Evolutionary conservation across 1,140 invertebrate genomes (phyloP).

Genomic region (Philaenus spumarius): DNA sequence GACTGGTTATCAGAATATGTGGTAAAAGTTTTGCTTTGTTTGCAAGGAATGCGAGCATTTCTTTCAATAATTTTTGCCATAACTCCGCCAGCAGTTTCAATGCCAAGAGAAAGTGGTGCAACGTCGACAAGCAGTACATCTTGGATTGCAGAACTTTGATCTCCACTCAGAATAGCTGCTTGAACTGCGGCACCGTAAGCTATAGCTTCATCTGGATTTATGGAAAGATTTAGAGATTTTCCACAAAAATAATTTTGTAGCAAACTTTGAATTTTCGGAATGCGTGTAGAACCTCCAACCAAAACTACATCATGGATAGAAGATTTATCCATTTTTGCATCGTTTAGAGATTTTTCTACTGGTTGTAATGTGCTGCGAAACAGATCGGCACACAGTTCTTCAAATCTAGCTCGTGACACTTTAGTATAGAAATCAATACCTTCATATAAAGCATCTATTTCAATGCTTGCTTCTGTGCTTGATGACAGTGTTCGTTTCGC

Average conservation of each 20-base stretch:
- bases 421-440: conserved; percentile 55
- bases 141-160: conserved; percentile 46
- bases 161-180: conserved; percentile 62
- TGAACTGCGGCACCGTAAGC: conserved; percentile 66
- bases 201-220: conserved; percentile 72
- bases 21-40: conserved; percentile 46
- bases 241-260: conserved; percentile 53
- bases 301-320: conserved; percentile 60
- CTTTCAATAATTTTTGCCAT: conserved; percentile 52
- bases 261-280: conserved; percentile 45
- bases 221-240: conserved; percentile 58
- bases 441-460: conserved; percentile 49
- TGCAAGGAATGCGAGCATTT: conserved; percentile 47
- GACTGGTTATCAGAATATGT: conserved; percentile 57
- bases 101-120: conserved; percentile 47
- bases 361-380: conserved; percentile 52
- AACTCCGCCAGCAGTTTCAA: conserved; percentile 50
- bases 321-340: conserved; percentile 58
- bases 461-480: conserved; percentile 48
- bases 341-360: conserved; percentile 59
- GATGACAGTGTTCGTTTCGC: conserved; percentile 52
- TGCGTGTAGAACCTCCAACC: conserved; percentile 61
- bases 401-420: conserved; percentile 53
- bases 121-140: conserved; percentile 50
- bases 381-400: conserved; percentile 54